Evolutionary conservation across 2,888 invertebrate species (phyloP).

Genomic region (Brenthis ino): DNA sequence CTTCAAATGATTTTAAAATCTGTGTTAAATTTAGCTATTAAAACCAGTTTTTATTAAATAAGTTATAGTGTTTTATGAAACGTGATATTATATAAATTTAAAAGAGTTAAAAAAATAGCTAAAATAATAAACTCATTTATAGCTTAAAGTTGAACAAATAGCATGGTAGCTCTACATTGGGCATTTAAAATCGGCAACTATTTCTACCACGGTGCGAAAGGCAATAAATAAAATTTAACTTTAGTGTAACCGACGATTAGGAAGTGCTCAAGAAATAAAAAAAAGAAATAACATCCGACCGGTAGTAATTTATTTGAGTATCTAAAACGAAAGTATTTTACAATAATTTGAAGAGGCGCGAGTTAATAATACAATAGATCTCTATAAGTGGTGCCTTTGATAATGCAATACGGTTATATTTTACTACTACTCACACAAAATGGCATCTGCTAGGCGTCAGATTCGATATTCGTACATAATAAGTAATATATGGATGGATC

Average conservation of each 20-base stretch:
- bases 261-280: conserved; percentile 15
- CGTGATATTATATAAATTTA: too few species aligned
- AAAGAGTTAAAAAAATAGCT: too few species aligned
- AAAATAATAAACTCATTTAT: too few species aligned
- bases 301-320: conserved; percentile 10
- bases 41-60: too few species aligned
- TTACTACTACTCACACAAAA: not conserved
- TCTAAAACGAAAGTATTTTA: conserved; percentile 4
- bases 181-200: conserved; percentile 23
- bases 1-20: too few species aligned
- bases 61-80: too few species aligned
- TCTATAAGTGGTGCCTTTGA: conserved; percentile 5
- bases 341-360: not conserved
- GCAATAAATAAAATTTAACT: conserved; percentile 26
- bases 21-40: too few species aligned
- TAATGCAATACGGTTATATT: not conserved
- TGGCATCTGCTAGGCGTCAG: too few species aligned
- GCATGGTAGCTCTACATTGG: conserved; percentile 12
- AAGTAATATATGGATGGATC: too few species aligned
- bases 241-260: conserved; percentile 1
- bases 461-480: too few species aligned
- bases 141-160: not conserved
- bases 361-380: conserved; percentile 1
- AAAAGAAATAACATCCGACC: not conserved
- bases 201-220: conserved; percentile 21